Evolutionary conservation across 2,888 invertebrate genomes (phyloP), one percentile per base, ranked within the genome.

Genomic region (Trisateles emortualis): DNA sequence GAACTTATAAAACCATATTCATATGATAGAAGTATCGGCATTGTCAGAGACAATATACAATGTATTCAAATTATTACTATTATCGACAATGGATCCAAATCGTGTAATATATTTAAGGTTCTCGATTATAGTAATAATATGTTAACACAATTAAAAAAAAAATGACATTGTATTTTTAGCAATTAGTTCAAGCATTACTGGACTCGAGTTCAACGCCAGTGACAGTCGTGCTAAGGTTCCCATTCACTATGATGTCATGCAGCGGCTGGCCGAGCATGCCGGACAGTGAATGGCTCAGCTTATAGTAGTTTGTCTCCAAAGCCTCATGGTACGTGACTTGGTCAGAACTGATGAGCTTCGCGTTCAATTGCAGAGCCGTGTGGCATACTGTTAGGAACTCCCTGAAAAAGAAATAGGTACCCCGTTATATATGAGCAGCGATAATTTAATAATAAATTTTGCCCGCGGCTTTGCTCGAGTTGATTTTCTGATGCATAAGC

Each of bases 261-360:
- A 97, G 88, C 0, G 96, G 94, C 78, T 97, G 97, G 0, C 96
- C 96, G 59, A 97, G 93, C 62, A 97, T 88, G 29, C 94, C 93
- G 38, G 96, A 95, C 26, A 98, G 92, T 9, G 96, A 96, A 51
- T 95, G 94, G 73, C 97, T 97, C 45, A 98, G 93, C 75, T 98
- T 97, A 78, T 96, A 96, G 89, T 97, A 98, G 87, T 98, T 98
- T 36, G 96, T 94, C 70, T 96, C 95, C 29, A 99, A 89, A 4
- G 96, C 97, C 79, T 97, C 97, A 79, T 99, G 99, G 83, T 99
- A 99, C 68, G 98, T 97, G 44, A 96, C 95, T 85, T 99, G 99
- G 86, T 99, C 99, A 2, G 95, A 94, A 59, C 95, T 95, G 74
- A 99, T 97, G 63, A 99, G 94, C 72, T 96, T 96, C 35, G 96